These are phyloP conservation scores for Oenanthe melanoleuca DNA, from an alignment of 2,113 vertebrate genomes.

Conservation along the genomic window DNA sequence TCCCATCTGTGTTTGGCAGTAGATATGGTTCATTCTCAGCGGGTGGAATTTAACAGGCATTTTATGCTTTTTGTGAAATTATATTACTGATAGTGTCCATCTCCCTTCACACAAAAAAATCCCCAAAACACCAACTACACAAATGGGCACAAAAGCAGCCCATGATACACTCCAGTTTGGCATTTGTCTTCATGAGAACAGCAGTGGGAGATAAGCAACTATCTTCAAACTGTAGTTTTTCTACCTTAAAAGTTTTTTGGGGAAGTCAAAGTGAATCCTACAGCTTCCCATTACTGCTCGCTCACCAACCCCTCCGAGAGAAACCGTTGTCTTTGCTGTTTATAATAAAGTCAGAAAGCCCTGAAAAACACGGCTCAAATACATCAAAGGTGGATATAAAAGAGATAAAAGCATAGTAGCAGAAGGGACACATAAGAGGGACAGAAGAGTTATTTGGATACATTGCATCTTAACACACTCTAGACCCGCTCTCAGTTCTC, in stretches of 20 bases:
- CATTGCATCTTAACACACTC: fast-evolving
- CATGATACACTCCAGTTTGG: background rate
- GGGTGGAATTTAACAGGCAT: background rate
- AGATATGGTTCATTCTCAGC: background rate
- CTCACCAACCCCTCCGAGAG: background rate
- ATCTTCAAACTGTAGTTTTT: background rate
- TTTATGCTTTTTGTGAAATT: background rate
- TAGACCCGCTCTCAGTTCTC: background rate
- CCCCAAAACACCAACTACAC: background rate
- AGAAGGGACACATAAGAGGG: background rate
- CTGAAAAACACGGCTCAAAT: background rate
- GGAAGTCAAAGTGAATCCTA: background rate
- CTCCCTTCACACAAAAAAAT: background rate
- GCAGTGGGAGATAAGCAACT: background rate
- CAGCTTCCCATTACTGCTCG: background rate
- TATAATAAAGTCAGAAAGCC: background rate
- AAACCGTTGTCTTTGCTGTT: background rate
- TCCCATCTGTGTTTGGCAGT: background rate
- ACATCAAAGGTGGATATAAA: background rate
- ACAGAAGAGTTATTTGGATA: background rate
- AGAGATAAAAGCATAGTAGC: background rate
- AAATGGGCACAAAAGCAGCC: background rate
- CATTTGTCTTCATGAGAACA: background rate
- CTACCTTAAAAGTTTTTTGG: background rate
- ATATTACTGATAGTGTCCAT: background rate